Percentiles rank a stretch among this genome's conserved stretches.
These are phyloP conservation scores for Mylabris sibirica DNA, from an alignment of 2,888 invertebrate genomes.

Conservation along the genomic window DNA sequence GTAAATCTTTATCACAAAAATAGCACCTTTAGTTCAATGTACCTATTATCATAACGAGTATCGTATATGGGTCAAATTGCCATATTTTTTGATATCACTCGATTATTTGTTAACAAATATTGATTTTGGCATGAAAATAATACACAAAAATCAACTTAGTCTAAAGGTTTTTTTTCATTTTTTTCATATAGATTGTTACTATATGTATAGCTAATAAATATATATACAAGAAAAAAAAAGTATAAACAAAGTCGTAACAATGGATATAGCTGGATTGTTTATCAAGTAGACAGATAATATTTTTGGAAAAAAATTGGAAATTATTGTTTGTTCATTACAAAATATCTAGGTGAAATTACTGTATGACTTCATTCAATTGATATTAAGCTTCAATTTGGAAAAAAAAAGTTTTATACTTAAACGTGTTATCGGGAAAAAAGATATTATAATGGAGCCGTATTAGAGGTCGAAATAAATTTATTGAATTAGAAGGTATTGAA, in stretches of 20 bases:
- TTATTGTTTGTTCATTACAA: background rate
- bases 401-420: conserved; percentile 16
- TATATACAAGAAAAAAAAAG: background rate
- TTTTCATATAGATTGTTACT: too few relatives aligned
- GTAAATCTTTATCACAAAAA: background rate
- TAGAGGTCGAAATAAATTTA: conserved; percentile 22
- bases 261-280: background rate
- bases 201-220: too few relatives aligned
- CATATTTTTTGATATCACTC: background rate
- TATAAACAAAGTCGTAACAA: background rate
- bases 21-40: background rate
- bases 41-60: background rate
- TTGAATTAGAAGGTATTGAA: conserved; percentile 27
- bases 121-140: background rate
- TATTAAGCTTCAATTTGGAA: background rate
- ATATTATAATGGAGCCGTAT: conserved; percentile 24
- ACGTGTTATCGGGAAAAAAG: conserved; percentile 18
- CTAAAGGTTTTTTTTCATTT: too few relatives aligned
- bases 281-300: background rate
- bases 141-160: background rate
- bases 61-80: background rate
- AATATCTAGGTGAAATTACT: background rate
- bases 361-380: too few relatives aligned
- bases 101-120: background rate
- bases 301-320: background rate